Evolutionary conservation across 2,113 vertebrate genomes (phyloP).

Genomic region (Rhipidura dahli): DNA sequence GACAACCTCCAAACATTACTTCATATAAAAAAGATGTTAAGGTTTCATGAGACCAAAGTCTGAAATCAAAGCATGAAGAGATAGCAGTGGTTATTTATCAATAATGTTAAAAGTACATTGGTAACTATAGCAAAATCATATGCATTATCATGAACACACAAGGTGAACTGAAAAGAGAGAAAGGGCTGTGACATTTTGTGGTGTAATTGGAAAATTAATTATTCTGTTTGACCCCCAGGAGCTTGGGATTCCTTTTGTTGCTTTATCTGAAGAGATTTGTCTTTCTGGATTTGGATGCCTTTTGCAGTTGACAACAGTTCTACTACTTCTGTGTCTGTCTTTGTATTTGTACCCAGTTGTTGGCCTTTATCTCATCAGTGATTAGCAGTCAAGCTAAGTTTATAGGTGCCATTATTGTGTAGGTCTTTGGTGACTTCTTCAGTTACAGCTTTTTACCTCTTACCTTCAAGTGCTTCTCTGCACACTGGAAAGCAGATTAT

Average conservation of each 20-base stretch:
- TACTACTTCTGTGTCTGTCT: not conserved
- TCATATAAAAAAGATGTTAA: not conserved
- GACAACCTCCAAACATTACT: not conserved
- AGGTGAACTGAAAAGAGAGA: not conserved
- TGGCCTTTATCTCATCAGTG: not conserved
- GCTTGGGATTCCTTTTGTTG: not conserved
- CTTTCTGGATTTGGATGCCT: not conserved
- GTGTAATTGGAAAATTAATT: not conserved
- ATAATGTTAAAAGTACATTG: not conserved
- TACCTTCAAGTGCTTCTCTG: not conserved
- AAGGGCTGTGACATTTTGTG: not conserved
- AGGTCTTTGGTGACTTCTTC: not conserved
- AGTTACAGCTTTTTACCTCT: not conserved
- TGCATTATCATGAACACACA: not conserved
- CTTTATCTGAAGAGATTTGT: not conserved
- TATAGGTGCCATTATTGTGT: not conserved
- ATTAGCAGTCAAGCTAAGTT: not conserved
- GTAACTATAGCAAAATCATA: not conserved
- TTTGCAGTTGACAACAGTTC: not conserved
- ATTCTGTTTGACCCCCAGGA: not conserved
- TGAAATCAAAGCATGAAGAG: not conserved
- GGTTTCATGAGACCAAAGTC: not conserved
- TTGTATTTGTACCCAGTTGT: not conserved
- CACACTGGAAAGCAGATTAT: not conserved
- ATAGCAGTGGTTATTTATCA: not conserved